Base-by-base conservation (phyloP, 2,797 vertebrate genomes). In the Gastrophryne carolinensis region DNA sequence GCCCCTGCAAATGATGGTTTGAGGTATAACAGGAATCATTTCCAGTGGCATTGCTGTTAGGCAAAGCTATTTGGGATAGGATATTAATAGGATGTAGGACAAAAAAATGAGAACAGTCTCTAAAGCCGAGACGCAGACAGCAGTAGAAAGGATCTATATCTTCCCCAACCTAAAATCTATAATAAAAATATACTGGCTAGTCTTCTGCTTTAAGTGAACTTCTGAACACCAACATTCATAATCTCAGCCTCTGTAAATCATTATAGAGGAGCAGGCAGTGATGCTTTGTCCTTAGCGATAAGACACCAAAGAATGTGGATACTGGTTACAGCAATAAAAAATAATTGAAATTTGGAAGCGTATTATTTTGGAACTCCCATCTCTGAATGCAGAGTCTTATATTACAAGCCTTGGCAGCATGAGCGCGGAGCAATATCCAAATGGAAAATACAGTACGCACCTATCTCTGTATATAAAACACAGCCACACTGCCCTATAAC, bases 241-340 rank as follows among this genome's bases (percentile, higher is more conserved):
- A 27, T 37, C 23, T 41, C 29, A 49, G 37, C 29, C 32, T 60
- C 64, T 29, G 53, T 75, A 75, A 61, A 75, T 75, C 39, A 37
- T 32, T 53, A 41, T 8, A 41, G 44, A 53, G 66, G n/a, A n/a
- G 56, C 61, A 58, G 26, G 56, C 57, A n/a, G 29, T 49, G 30
- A 23, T 52, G 53, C 63, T 63, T 75, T 75, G 62, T 67, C 54
- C 41, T 19, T 39, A 44, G 49, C 62, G 73, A 61, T 75, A 69
- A 69, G 35, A 24, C 34, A 7, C 32, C 52, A 44, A 37, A 61
- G 56, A 27, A n/a, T n/a, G n/a, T 30, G 27, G 64, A 69, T 62
- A 68, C 56, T 34, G 49, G 44, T 68, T 69, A 54, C 26, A 32
- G 54, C 21, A 68, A 68, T 52, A 68, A 60, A 75, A 56, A 35